These are phyloP conservation scores for Berghia stephanieae DNA, from an alignment of 1,140 invertebrate species.

Conservation along the genomic window DNA sequence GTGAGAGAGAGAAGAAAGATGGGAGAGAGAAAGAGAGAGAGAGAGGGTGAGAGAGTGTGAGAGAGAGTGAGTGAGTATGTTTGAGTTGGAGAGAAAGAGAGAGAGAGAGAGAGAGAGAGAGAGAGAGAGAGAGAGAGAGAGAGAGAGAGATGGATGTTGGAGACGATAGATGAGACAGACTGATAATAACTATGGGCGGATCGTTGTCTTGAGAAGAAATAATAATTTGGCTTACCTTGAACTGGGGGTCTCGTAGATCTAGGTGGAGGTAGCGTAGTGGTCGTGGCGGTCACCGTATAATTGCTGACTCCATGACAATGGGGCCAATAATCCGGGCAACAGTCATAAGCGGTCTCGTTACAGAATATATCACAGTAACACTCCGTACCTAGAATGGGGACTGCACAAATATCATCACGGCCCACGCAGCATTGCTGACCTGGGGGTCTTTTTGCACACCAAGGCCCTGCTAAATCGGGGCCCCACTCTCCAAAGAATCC, in stretches of 20 bases:
- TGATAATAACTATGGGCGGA: neutral
- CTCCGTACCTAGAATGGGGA: conserved; percentile 78
- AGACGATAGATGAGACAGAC: neutral
- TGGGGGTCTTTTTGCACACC: conserved; percentile 43
- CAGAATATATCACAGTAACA: conserved; percentile 97
- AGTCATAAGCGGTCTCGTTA: conserved; percentile 76
- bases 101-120: neutral
- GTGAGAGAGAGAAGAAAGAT: neutral
- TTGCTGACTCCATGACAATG: conserved; percentile 73
- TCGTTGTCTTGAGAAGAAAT: neutral
- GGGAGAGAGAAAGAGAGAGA: neutral
- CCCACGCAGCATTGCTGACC: conserved; percentile 74
- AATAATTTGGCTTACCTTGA: conserved; percentile 31
- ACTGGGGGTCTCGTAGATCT: conserved; percentile 25
- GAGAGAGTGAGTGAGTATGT: neutral
- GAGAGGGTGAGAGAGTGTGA: neutral
- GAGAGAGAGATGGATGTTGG: conserved; percentile 24
- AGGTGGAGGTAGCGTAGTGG: conserved; percentile 31
- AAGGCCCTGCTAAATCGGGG: conserved; percentile 48
- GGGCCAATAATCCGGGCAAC: conserved; percentile 86
- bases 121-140: conserved; percentile 10
- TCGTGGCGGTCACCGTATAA: conserved; percentile 8
- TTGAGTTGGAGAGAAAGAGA: neutral
- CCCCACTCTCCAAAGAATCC: conserved; percentile 44
- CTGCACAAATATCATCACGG: conserved; percentile 78